Evolutionary conservation across 1,140 invertebrate genomes (phyloP), one percentile per base, ranked within the genome.

Genomic region (Akabosia matsudoensis): DNA sequence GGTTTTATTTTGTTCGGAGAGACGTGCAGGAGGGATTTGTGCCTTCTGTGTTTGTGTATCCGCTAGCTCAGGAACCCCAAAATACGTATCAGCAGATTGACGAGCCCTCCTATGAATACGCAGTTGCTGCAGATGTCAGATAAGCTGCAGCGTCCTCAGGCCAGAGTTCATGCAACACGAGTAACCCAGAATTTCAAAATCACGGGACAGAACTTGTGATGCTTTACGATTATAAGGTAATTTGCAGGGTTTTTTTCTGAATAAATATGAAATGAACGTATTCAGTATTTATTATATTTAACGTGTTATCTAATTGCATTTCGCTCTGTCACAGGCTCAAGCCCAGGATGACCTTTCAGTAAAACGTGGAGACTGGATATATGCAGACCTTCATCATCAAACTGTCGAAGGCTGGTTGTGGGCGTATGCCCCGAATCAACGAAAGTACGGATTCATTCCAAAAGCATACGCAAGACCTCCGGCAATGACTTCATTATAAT

Each of bases 1-100:
- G 96, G 96, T 96, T 93, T 83, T 97, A 95, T 96, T 93, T 97
- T 51, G 90, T 95, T 26, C 88, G 93, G 76, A 93, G 92, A 81
- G 94, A 97, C 84, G 93, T 93, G 0, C 92, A 95, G 82, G 96
- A 97, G 86, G 96, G 96, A 14, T 98, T 98, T 85, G 95, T 97
- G 33, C 96, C 96, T 7, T 67, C 61, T 7, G 61, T 30, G 10
- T 67, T 67, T 31, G 61, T 67, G 61, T 67, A 67, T 22, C 61
- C 61, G 30, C 61, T 67, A 14, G 28, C 61, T 28, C 61, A 67
- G n/a, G 24, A 24, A 67, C 10, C 61, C 61, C n/a, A n/a, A n/a
- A n/a, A n/a, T 22, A 67, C 61, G 22, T 67, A 67, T 22, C 24
- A 28, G 30, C 61, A 67, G 61, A 67, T 67, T 67, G 7, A 28